phyloP scores from a whole-genome alignment of 1,140 invertebrate genomes.

The Grapholita molesta region DNA sequence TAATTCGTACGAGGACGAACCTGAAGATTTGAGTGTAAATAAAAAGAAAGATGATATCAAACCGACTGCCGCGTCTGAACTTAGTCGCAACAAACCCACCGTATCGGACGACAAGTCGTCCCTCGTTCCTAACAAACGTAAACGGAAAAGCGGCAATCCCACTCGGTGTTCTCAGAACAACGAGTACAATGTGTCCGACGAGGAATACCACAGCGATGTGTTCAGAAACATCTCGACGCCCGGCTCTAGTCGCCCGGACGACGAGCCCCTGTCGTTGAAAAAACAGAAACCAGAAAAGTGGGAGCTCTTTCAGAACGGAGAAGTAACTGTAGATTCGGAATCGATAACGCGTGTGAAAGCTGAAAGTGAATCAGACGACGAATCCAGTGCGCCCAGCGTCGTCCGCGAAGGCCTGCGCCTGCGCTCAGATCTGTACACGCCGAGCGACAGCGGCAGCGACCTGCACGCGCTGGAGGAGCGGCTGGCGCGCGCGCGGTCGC shows the following conservation, averaged over 20 bases:
- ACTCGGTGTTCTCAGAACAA: conserved; percentile 87
- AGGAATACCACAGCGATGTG: conserved; percentile 76
- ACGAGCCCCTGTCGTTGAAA: conserved; percentile 80
- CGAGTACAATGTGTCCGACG: conserved; percentile 81
- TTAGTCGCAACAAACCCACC: conserved; percentile 68
- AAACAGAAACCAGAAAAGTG: conserved; percentile 73
- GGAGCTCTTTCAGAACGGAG: conserved; percentile 69
- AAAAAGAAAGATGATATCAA: conserved; percentile 79
- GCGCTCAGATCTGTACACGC: conserved; percentile 74
- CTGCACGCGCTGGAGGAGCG: conserved; percentile 62
- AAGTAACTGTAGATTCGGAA: conserved; percentile 60
- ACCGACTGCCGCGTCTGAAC: conserved; percentile 47
- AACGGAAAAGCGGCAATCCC: conserved; percentile 93
- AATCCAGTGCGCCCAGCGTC: conserved; percentile 66
- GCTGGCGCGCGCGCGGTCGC: conserved; percentile 73
- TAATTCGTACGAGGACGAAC: conserved; percentile 75
- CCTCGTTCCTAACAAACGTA: conserved; percentile 81
- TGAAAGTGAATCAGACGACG: conserved; percentile 71
- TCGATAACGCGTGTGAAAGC: conserved; percentile 59
- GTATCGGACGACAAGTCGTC: conserved; percentile 64
- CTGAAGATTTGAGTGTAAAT: conserved; percentile 84
- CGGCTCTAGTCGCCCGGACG: conserved; percentile 53
- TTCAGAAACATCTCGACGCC: conserved; percentile 72
- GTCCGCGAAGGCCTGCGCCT: conserved; percentile 69
- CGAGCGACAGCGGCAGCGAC: conserved; percentile 72